Base-by-base conservation (phyloP, 23 tunicate species). In the Halocynthia aurantium region DNA sequence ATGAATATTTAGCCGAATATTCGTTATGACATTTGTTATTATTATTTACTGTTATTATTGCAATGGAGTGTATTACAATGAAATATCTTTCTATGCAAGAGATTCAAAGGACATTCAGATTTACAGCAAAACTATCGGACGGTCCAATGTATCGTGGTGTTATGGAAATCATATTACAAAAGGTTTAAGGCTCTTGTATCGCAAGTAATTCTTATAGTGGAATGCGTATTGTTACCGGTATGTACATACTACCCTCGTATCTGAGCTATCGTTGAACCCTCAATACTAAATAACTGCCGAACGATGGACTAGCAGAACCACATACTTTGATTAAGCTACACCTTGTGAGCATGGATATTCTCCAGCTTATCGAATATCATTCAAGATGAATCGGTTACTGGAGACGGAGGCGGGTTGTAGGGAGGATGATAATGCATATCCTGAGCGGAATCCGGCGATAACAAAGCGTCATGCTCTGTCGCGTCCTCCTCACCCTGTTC, bases 351-450 rank as follows among this genome's bases (percentile, higher is more conserved):
- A 31, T 31, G 44, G 44, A 31, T 31, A 31, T 31, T 31, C 44
- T 31, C 44, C 44, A 31, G 44, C 44, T 31, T 0, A 31, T 31
- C 13, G 55, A 51, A 52, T 7, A 31, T 58, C 15, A 62, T 52
- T 62, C 31, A 82, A 10, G 86, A 88, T 75, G 78, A 77, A 54
- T 74, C 78, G 10, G 85, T 54, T 7, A 82, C 96, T n/a, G 96
- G 96, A 21, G 96, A 89, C 18, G 96, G 96, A 44, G 96, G 96
- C 0, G 96, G 96, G 57, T 89, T 84, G 62, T 73, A 80, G 4
- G 50, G 62, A 54, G 69, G 83, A 31, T 55, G 44, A 77, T 50
- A 74, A 74, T 53, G 21, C 8, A 74, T 13, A 17, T 74, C 78
- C 8, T 62, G 22, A 52, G 56, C 6, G 15, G 55, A 50, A 7